phyloP scores from a whole-genome alignment of 2,113 vertebrate genomes.

The Prionailurus viverrinus region DNA sequence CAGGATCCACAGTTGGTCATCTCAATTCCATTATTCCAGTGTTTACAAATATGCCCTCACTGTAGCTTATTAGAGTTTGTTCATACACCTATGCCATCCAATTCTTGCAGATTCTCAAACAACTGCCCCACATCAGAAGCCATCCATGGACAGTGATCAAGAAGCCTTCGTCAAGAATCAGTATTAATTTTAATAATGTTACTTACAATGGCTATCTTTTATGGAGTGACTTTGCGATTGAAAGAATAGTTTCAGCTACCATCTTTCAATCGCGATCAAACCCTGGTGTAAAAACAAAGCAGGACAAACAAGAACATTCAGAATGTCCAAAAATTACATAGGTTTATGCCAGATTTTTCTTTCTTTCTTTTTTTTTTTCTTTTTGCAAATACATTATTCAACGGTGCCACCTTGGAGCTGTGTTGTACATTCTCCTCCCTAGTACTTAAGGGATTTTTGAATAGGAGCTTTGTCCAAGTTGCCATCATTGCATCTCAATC shows the following conservation, averaged over 20 bases:
- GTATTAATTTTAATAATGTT: background rate
- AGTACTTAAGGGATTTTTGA: background rate
- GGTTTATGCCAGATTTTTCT: background rate
- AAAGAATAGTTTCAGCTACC: too few species aligned
- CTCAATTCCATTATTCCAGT: background rate
- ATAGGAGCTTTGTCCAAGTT: background rate
- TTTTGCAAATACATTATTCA: constrained; percentile 18
- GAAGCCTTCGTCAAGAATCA: background rate
- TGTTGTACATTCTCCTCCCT: background rate
- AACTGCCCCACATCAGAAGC: background rate
- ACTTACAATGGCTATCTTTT: background rate
- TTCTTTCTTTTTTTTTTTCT: background rate
- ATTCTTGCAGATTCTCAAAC: background rate
- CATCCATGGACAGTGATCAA: background rate
- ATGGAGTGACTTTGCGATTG: background rate
- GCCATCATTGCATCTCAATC: background rate
- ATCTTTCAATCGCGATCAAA: background rate
- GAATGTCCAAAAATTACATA: background rate
- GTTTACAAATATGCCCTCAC: background rate
- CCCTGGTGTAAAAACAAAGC: background rate
- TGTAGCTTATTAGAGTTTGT: background rate
- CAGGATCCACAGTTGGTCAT: background rate
- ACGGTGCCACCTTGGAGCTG: background rate
- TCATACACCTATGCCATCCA: background rate
- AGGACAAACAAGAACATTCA: background rate